Conservation (phyloP, 2,797 vertebrate species). For the Allobates femoralis region DNA sequence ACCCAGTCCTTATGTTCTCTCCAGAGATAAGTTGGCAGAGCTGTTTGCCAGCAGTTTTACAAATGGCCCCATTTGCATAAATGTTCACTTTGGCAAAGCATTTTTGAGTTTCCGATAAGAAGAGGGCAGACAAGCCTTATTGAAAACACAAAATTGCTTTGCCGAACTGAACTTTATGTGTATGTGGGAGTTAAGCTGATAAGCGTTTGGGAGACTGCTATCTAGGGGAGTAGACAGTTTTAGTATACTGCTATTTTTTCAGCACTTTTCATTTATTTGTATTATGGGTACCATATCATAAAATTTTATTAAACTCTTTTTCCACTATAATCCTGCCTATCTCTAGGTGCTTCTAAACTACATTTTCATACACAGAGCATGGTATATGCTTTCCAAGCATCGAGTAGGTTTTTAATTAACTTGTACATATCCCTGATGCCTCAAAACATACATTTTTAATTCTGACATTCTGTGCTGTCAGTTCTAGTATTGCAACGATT, state of each 20-base stretch:
- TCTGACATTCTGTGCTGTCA: constrained; percentile 7
- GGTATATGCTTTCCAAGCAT: background rate
- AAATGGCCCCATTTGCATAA: too few species aligned
- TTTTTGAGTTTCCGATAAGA: too few species aligned
- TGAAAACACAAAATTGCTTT: too few species aligned
- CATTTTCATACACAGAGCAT: background rate
- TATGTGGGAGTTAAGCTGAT: background rate
- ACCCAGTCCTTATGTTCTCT: too few species aligned
- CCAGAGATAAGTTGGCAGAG: too few species aligned
- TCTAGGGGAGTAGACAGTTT: background rate
- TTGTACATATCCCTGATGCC: background rate
- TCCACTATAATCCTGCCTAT: background rate
- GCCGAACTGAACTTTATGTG: too few species aligned
- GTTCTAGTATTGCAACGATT: background rate
- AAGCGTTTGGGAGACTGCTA: background rate
- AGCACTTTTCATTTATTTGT: background rate
- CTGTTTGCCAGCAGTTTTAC: too few species aligned
- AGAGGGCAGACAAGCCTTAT: too few species aligned
- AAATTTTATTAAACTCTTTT: background rate
- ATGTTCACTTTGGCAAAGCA: too few species aligned
- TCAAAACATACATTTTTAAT: constrained; percentile 24
- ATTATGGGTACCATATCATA: background rate
- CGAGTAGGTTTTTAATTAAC: background rate
- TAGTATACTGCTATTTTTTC: background rate
- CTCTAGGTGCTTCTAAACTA: background rate